These are phyloP conservation scores for Hirtodrosophila alboralis DNA, from an alignment of 2,888 invertebrate species.

Conservation along the genomic window DNA sequence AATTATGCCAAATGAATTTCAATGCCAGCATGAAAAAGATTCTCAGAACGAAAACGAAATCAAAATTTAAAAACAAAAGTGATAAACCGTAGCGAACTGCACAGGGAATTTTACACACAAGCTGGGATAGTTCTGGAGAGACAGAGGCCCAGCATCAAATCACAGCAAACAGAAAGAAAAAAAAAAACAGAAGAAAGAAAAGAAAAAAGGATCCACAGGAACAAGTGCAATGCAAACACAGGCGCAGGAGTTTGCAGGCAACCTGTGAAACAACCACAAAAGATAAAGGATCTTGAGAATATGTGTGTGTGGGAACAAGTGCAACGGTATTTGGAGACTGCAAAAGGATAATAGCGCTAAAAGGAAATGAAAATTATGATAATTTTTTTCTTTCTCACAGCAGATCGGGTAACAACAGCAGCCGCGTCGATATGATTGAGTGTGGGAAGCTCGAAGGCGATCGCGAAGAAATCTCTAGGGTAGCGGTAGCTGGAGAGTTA, in stretches of 20 bases:
- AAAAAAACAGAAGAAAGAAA: too few relatives aligned
- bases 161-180: constrained; percentile 65
- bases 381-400: constrained; percentile 74
- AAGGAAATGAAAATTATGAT: constrained; percentile 79
- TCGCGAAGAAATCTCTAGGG: neutral
- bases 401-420: constrained; percentile 70
- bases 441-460: constrained; percentile 61
- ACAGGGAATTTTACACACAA: constrained; percentile 36
- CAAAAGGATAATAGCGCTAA: constrained; percentile 75
- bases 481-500: constrained; percentile 3
- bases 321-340: constrained; percentile 74
- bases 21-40: constrained; percentile 14
- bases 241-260: constrained; percentile 56
- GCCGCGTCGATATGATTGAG: constrained; percentile 61
- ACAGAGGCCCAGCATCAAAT: constrained; percentile 67
- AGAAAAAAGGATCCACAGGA: constrained; percentile 63
- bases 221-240: constrained; percentile 77
- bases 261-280: constrained; percentile 49
- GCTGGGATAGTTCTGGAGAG: constrained; percentile 13
- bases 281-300: constrained; percentile 73
- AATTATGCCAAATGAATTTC: constrained; percentile 25
- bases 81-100: constrained; percentile 67
- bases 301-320: constrained; percentile 72
- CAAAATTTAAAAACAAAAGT: constrained; percentile 76
- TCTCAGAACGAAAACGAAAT: constrained; percentile 53